Conservation (phyloP, 2,113 vertebrate species). For the Oryzias curvinotus region DNA sequence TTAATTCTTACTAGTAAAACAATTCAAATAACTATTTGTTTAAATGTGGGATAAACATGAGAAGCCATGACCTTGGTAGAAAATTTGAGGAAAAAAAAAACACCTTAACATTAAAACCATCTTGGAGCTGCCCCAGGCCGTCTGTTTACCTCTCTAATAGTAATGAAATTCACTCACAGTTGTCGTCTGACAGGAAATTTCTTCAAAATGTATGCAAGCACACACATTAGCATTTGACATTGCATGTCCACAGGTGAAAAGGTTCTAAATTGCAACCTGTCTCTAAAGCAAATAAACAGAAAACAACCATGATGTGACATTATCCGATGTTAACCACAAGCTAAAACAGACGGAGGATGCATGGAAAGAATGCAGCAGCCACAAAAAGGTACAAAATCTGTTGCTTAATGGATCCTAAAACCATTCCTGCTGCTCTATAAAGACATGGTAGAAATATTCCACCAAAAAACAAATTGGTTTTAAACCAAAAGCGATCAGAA, state of each 20-base stretch:
- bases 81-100: constrained; percentile 6
- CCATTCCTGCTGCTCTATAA: neutral
- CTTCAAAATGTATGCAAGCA: constrained; percentile 41
- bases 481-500: too few species aligned
- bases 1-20: too few species aligned
- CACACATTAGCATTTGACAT: constrained; percentile 59
- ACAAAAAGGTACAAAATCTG: neutral
- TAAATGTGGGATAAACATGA: too few species aligned
- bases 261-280: constrained; percentile 56
- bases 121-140: constrained; percentile 57
- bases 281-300: constrained; percentile 30
- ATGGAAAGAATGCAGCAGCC: neutral
- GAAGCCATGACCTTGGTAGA: constrained; percentile 42
- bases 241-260: constrained; percentile 49
- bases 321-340: neutral
- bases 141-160: constrained; percentile 50
- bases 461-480: too few species aligned
- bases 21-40: too few species aligned
- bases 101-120: constrained; percentile 60
- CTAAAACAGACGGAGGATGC: neutral
- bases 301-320: constrained; percentile 2
- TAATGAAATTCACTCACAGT: constrained; percentile 58
- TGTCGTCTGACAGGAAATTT: constrained; percentile 21
- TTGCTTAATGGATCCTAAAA: neutral
- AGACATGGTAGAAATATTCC: too few species aligned